These are phyloP conservation scores for Steinernema khuongi DNA, from an alignment of 1,140 invertebrate genomes.

Conservation along the genomic window DNA sequence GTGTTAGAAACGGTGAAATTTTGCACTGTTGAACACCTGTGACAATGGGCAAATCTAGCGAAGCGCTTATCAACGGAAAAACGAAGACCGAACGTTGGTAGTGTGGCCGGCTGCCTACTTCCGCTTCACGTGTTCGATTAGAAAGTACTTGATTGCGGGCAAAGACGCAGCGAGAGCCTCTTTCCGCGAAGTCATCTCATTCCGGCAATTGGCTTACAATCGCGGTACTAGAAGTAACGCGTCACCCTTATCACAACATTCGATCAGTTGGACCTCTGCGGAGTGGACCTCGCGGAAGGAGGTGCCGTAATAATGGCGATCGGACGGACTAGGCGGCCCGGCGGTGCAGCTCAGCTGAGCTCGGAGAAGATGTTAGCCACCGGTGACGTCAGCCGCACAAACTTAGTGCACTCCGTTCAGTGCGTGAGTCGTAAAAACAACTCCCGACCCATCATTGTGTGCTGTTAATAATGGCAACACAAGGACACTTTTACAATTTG, in stretches of 20 bases:
- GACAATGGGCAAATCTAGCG: background rate
- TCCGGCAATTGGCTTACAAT: background rate
- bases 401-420: too few species aligned
- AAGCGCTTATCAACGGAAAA: background rate
- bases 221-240: background rate
- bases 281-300: background rate
- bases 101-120: background rate
- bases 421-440: conserved; percentile 4
- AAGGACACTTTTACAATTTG: background rate
- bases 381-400: too few species aligned
- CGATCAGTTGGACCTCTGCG: background rate
- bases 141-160: too few species aligned
- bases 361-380: too few species aligned
- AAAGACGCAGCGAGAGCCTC: background rate
- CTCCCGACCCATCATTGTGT: background rate
- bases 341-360: too few species aligned
- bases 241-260: background rate
- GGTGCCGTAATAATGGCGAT: background rate
- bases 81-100: background rate
- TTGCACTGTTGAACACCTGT: background rate
- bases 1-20: too few species aligned
- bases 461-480: background rate
- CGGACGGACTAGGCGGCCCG: background rate
- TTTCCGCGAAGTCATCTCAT: background rate
- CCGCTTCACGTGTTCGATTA: background rate